These are phyloP conservation scores for Cantharis rustica DNA, from an alignment of 2,888 invertebrate species.

Conservation along the genomic window DNA sequence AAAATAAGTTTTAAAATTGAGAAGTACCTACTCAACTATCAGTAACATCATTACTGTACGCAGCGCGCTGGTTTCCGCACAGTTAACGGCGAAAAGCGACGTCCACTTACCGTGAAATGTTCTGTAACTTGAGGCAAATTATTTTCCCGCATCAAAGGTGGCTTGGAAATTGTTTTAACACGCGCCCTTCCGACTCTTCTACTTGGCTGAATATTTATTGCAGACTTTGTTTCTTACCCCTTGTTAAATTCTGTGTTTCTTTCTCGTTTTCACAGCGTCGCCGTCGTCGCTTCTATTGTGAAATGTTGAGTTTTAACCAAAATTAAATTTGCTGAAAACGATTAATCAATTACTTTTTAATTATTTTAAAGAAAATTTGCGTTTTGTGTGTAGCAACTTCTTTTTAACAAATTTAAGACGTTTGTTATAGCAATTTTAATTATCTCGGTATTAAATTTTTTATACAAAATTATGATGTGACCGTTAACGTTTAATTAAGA, in stretches of 20 bases:
- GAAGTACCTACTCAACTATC: constrained; percentile 26
- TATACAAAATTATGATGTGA: not conserved
- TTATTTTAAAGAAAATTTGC: not conserved
- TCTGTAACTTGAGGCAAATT: constrained; percentile 53
- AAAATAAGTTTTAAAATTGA: constrained; percentile 4
- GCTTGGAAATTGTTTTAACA: constrained; percentile 52
- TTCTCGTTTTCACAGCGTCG: constrained; percentile 17
- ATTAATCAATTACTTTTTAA: not conserved
- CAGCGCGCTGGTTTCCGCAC: constrained; percentile 24
- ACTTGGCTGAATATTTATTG: constrained; percentile 35
- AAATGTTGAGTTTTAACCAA: not conserved
- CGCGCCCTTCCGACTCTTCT: constrained; percentile 43
- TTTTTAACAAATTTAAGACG: not conserved
- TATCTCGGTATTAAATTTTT: not conserved
- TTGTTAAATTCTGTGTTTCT: constrained; percentile 18
- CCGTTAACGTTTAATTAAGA: not conserved
- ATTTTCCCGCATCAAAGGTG: constrained; percentile 51
- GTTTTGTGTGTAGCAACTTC: not conserved
- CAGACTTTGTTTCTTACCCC: constrained; percentile 33
- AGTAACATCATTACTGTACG: constrained; percentile 32
- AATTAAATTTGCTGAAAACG: not conserved
- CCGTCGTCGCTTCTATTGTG: constrained; percentile 6
- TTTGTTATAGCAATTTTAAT: not conserved
- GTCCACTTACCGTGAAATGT: constrained; percentile 50
- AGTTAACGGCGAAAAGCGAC: constrained; percentile 44